These are phyloP conservation scores for Sarcophaga variegata DNA, from an alignment of 2,888 invertebrate genomes.

Conservation along the genomic window DNA sequence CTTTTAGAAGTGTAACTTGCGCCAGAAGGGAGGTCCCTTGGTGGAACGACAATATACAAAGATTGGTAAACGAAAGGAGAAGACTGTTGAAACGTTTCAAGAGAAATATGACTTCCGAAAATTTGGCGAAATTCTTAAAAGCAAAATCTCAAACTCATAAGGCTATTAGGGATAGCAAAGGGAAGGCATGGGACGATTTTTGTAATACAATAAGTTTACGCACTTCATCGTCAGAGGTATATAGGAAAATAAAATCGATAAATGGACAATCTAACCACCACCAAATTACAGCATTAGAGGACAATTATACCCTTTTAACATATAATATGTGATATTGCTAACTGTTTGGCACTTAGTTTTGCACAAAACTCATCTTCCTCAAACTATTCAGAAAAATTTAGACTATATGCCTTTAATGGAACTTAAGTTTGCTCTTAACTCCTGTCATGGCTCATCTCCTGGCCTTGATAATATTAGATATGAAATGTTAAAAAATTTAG, in stretches of 20 bases:
- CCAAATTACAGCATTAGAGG: too few relatives aligned
- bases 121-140: background rate
- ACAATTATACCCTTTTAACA: background rate
- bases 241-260: too few relatives aligned
- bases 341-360: slow-evolving; percentile 5
- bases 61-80: too few relatives aligned
- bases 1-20: too few relatives aligned
- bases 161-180: background rate
- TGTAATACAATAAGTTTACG: slow-evolving; percentile 14
- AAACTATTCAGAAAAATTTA: background rate
- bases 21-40: too few relatives aligned
- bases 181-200: background rate
- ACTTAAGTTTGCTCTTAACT: too few relatives aligned
- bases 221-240: background rate
- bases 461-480: too few relatives aligned
- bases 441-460: too few relatives aligned
- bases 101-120: background rate
- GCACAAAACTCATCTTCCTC: slow-evolving; percentile 37
- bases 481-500: too few relatives aligned
- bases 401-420: too few relatives aligned
- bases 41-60: too few relatives aligned
- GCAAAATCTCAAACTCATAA: background rate
- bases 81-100: background rate
- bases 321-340: slow-evolving; percentile 14
- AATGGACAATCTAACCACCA: too few relatives aligned